These are phyloP conservation scores for Dasyurus viverrinus DNA, from an alignment of 2,113 vertebrate species.

Conservation along the genomic window DNA sequence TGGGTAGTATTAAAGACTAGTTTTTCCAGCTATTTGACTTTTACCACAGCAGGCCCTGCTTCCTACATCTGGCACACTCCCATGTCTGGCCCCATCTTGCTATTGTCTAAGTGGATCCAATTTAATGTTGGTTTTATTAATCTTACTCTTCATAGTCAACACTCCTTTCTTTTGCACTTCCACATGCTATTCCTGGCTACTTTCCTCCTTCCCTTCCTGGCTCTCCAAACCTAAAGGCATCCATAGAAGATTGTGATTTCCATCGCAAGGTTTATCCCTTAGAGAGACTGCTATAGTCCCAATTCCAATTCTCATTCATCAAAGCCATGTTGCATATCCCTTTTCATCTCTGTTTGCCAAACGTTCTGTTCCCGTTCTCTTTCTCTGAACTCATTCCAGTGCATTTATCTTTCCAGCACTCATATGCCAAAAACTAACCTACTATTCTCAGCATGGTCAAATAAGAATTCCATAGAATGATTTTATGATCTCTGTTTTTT, in stretches of 20 bases:
- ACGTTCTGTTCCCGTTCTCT: not conserved
- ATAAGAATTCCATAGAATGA: not conserved
- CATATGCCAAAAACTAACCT: not conserved
- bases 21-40: not conserved
- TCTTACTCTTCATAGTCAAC: not conserved
- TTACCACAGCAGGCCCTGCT: not conserved
- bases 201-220: not conserved
- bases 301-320: not conserved
- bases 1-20: not conserved
- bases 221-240: not conserved
- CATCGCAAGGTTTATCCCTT: not conserved
- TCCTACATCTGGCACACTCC: not conserved
- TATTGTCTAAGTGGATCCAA: not conserved
- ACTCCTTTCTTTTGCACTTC: not conserved
- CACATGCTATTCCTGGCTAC: not conserved
- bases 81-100: not conserved
- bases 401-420: not conserved
- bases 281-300: not conserved
- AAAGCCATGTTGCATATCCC: not conserved
- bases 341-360: not conserved
- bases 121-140: not conserved
- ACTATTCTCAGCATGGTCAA: not conserved
- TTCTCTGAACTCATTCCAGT: conserved; percentile 1
- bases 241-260: not conserved
- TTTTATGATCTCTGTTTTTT: not conserved